Evolutionary conservation across 2,888 invertebrate species (phyloP).

Genomic region (Xestia c-nigrum): DNA sequence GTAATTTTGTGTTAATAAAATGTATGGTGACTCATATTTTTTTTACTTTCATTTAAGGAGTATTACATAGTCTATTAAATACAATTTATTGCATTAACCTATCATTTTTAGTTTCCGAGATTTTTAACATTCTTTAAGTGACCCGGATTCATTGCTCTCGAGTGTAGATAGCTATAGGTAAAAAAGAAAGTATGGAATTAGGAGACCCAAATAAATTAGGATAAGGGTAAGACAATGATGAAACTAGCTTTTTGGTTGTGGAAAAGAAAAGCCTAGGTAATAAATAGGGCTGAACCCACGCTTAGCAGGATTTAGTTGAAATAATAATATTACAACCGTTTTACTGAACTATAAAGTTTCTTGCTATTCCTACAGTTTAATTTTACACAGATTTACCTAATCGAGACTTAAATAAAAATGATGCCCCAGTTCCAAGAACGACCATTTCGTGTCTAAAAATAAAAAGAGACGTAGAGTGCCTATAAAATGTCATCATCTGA

Average conservation of each 20-base stretch:
- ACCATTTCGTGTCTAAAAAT: neutral
- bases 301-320: neutral
- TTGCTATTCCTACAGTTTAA: neutral
- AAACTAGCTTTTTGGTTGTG: neutral
- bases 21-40: too few species aligned
- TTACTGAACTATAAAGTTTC: neutral
- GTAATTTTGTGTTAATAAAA: too few species aligned
- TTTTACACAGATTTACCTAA: neutral
- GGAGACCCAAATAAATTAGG: neutral
- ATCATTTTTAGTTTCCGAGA: too few species aligned
- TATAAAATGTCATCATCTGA: constrained; percentile 8
- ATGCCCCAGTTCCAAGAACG: neutral
- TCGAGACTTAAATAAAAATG: neutral
- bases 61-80: too few species aligned
- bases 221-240: neutral
- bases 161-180: neutral
- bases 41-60: too few species aligned
- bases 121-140: too few species aligned
- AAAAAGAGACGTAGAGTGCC: neutral
- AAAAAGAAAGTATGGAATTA: neutral
- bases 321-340: neutral
- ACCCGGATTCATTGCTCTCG: too few species aligned
- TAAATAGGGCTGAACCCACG: neutral
- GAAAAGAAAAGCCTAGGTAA: neutral
- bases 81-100: too few species aligned